Percentiles rank a stretch among this genome's conserved stretches.
Conservation (phyloP, 2,888 invertebrate species). For the Yponomeuta sedellus region DNA sequence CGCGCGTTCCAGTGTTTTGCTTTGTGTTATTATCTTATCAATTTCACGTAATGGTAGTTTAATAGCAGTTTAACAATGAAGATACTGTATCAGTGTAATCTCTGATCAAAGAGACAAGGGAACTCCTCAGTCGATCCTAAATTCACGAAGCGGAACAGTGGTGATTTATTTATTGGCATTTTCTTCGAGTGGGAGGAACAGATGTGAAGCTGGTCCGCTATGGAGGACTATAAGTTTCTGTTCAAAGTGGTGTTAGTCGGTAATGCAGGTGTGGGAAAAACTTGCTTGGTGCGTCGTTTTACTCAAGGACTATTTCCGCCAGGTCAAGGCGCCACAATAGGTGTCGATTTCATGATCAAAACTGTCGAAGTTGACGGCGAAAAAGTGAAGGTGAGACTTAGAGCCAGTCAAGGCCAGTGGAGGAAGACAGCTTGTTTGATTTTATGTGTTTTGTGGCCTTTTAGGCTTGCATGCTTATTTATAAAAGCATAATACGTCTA, state of each 20-base stretch:
- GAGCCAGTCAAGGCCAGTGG: background rate
- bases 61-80: constrained; percentile 46
- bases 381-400: constrained; percentile 87
- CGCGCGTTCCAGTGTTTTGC: constrained; percentile 10
- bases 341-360: constrained; percentile 99
- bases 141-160: constrained; percentile 58
- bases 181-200: constrained; percentile 31
- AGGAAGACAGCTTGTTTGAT: no score
- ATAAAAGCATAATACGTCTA: no score
- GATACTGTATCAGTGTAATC: constrained; percentile 41
- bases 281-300: constrained; percentile 96
- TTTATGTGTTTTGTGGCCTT: no score
- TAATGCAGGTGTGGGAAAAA: constrained; percentile 98
- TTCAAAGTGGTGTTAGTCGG: constrained; percentile 99
- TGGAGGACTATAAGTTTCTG: constrained; percentile 99
- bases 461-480: background rate
- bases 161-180: constrained; percentile 37
- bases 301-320: constrained; percentile 99
- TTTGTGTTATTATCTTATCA: constrained; percentile 41
- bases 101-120: constrained; percentile 21
- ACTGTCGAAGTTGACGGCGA: constrained; percentile 97
- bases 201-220: constrained; percentile 64
- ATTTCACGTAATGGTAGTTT: constrained; percentile 37
- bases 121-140: constrained; percentile 40
- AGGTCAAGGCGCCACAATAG: constrained; percentile 98